Base-by-base conservation (phyloP, 2,113 vertebrate species). In the Onychorhynchus coronatus region DNA sequence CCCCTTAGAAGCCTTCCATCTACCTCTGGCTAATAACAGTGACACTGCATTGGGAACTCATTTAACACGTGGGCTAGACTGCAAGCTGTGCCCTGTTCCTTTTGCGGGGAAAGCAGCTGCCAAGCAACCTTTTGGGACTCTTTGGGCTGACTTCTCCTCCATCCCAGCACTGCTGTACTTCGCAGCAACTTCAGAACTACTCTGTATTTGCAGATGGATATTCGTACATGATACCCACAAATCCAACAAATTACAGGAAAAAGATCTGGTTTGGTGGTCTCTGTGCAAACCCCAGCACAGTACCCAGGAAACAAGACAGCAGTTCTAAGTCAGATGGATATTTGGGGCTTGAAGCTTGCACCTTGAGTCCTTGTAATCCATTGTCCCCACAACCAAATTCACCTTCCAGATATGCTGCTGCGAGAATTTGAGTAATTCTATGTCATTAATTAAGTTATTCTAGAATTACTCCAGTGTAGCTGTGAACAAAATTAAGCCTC, bases 361-460 rank as follows among this genome's bases (percentile, higher is more conserved):
- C n/a, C 42, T 30, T 42, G 59, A 91, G 79, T 84, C 47, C 30
- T 74, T 3, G 1, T 82, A 91, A 87, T 79, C 76, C 4, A 2
- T 79, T 89, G 78, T 92, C 31, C 41, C 63, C 56, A 62, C 61
- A 77, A 81, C 14, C 28, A 81, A 90, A 89, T 86, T 91, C 72
- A 71, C 67, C 91, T 93, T 96, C 70, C 73, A 81, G 88, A 93
- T 92, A 92, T 1, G 23, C 77, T 82, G 73, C 88, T 91, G 56
- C 62, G 76, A 85, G 83, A 85, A 81, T 94, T 89, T 78, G 53
- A 92, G 88, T 84, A 89, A 88, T 89, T 94, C 92, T 76, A 0
- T 93, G 65, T 93, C 88, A 93, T 94, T 90, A 94, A 89, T 96
- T 96, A 96, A 88, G 86, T 94, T 97, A 93, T 90, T 94, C 70